These are phyloP conservation scores for Stegastes partitus DNA, from an alignment of 2,113 vertebrate genomes.

Conservation along the genomic window DNA sequence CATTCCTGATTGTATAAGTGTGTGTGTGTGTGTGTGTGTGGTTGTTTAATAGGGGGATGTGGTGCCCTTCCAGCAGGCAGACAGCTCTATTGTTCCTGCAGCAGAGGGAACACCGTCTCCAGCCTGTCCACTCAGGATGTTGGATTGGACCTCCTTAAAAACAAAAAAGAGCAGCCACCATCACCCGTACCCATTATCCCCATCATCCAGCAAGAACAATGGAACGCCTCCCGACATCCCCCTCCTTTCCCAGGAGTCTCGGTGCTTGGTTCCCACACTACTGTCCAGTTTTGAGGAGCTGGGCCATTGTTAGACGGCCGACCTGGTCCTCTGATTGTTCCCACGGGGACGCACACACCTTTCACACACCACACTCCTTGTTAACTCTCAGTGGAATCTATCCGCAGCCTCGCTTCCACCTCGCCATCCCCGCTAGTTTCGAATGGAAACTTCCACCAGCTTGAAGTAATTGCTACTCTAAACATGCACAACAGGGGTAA, in stretches of 20 bases:
- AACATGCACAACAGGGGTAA: conserved; percentile 30
- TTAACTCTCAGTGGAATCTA: conserved; percentile 16
- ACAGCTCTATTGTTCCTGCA: conserved; percentile 76
- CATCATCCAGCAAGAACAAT: conserved; percentile 75
- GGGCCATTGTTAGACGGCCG: conserved; percentile 65
- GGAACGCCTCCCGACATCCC: conserved; percentile 50
- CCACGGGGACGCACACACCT: conserved; percentile 41
- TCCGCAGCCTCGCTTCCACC: conserved; percentile 15
- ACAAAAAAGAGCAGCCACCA: conserved; percentile 48
- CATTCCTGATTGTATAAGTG: not conserved
- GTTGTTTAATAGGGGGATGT: conserved; percentile 45
- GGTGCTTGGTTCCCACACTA: conserved; percentile 73
- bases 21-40: conserved; percentile 8
- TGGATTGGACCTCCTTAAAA: conserved; percentile 55
- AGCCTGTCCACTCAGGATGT: conserved; percentile 75
- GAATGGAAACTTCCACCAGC: conserved; percentile 60
- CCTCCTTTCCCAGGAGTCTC: conserved; percentile 69
- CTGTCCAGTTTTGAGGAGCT: conserved; percentile 52
- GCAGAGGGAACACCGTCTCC: conserved; percentile 64
- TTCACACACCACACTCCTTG: conserved; percentile 16
- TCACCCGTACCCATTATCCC: conserved; percentile 67
- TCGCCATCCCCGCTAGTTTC: conserved; percentile 28
- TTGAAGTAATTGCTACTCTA: conserved; percentile 50
- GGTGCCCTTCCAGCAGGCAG: conserved; percentile 60
- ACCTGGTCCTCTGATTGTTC: conserved; percentile 70